A percentile compares a stretch with the other conserved stretches of the same genome.
phyloP scores from a whole-genome alignment of 2,113 vertebrate species.

The Neofelis nebulosa region DNA sequence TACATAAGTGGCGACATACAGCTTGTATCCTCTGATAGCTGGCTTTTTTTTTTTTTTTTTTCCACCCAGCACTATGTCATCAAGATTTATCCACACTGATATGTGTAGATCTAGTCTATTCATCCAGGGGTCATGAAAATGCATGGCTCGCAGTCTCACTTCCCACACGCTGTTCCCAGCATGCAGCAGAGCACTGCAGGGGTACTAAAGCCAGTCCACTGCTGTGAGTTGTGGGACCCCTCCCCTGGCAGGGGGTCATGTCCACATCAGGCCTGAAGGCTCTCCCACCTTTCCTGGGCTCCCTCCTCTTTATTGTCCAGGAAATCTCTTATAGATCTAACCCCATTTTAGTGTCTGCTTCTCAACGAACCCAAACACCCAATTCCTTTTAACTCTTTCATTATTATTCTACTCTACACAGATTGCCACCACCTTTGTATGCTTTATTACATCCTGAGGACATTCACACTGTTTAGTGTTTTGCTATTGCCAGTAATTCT shows the following conservation, averaged over 20 bases:
- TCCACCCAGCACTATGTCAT: background rate
- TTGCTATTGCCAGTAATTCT: background rate
- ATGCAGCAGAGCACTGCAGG: no score
- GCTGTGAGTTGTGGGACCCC: background rate
- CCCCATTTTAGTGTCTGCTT: background rate
- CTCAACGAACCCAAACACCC: background rate
- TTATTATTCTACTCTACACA: background rate
- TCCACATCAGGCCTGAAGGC: background rate
- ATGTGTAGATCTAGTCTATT: background rate
- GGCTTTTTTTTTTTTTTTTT: background rate
- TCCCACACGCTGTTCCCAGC: background rate
- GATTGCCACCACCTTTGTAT: background rate
- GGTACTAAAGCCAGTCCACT: background rate
- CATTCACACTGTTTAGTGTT: background rate
- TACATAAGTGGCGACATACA: background rate
- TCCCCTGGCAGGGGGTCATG: accelerated
- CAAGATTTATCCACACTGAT: background rate
- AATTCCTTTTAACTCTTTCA: background rate
- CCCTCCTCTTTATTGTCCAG: background rate
- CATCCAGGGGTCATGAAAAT: background rate
- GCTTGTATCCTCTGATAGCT: background rate
- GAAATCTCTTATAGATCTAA: background rate
- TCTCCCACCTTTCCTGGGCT: no score
- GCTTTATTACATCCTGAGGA: no score
- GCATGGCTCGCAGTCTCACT: background rate